Evolutionary conservation across 2,888 invertebrate genomes (phyloP).

Genomic region (Sinodicranocentrus sp.): DNA sequence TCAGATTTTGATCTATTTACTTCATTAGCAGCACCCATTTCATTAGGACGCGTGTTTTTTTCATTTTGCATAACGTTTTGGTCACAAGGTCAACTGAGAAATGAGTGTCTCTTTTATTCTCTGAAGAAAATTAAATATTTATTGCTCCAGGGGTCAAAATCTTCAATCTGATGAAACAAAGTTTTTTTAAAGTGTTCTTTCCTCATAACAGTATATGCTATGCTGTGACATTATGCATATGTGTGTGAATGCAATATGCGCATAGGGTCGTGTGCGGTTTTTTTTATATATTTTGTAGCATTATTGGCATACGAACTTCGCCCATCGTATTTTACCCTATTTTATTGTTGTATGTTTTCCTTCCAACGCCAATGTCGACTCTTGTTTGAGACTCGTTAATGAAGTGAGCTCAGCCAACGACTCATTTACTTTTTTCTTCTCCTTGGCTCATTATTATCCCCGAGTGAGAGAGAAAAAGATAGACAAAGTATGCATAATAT

Average conservation of each 20-base stretch:
- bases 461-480: background rate
- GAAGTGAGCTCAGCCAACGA: constrained; percentile 46
- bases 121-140: constrained; percentile 1
- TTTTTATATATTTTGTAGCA: constrained; percentile 16
- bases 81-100: constrained; percentile 14
- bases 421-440: constrained; percentile 2
- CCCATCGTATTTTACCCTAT: constrained; percentile 52
- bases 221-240: no score
- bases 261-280: no score
- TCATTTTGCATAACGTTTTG: constrained; percentile 12
- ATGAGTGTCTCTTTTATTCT: background rate
- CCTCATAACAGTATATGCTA: no score
- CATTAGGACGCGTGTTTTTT: background rate
- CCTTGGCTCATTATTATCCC: constrained; percentile 1
- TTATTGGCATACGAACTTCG: constrained; percentile 38
- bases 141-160: constrained; percentile 23
- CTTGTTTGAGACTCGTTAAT: constrained; percentile 56
- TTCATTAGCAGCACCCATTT: background rate
- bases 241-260: no score
- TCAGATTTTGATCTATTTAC: constrained; percentile 27
- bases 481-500: background rate
- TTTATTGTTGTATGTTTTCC: constrained; percentile 44
- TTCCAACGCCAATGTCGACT: constrained; percentile 15
- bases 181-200: constrained; percentile 1
- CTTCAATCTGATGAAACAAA: background rate